Base-by-base conservation (phyloP, 2,797 vertebrate genomes). In the Oreochromis mossambicus region DNA sequence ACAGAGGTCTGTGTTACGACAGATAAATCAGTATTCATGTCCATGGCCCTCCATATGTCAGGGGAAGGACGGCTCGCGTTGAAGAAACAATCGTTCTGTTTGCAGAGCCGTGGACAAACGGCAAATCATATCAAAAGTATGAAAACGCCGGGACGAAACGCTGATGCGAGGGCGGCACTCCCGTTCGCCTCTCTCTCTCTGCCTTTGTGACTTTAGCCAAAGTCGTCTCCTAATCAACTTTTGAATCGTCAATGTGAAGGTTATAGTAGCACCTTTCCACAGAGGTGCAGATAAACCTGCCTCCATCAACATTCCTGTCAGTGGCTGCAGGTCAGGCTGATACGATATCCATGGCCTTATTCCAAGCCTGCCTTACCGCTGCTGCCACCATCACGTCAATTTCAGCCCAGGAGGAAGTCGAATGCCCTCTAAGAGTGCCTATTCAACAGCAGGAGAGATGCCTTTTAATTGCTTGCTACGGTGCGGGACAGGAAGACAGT, bases 201-300 rank as follows among this genome's bases (percentile, higher is more conserved):
- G 56, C 48, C 78, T 83, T 17, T 56, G 46, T 88, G 93, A 94
- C 94, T 93, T 93, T 89, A 89, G 86, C 85, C 90, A 94, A 94
- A 95, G 94, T 94, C 41, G 68, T 81, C 86, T 87, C 85, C 87
- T 93, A 94, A 95, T 94, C 93, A 93, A 92, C 94, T 92, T 91
- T 92, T 79, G 87, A 81, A 90, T 91, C 83, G 15, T 91, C 84
- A 50, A 77, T 41, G 89, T 87, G 93, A 95, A 94, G 92, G 94
- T 92, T 85, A 92, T 1, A 88, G 83, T 10, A 79, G 78, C 90
- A 83, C 85, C 89, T 87, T 87, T 86, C 85, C 85, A 83, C 82
- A 43, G 83, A 10, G 84, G 80, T 48, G 83, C 90, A 90, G 91
- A 94, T 91, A 94, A 94, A 93, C 83, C 86, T 19, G 87, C 85